These are phyloP conservation scores for Scleropages formosus DNA, from an alignment of 2,797 vertebrate species.

Conservation along the genomic window DNA sequence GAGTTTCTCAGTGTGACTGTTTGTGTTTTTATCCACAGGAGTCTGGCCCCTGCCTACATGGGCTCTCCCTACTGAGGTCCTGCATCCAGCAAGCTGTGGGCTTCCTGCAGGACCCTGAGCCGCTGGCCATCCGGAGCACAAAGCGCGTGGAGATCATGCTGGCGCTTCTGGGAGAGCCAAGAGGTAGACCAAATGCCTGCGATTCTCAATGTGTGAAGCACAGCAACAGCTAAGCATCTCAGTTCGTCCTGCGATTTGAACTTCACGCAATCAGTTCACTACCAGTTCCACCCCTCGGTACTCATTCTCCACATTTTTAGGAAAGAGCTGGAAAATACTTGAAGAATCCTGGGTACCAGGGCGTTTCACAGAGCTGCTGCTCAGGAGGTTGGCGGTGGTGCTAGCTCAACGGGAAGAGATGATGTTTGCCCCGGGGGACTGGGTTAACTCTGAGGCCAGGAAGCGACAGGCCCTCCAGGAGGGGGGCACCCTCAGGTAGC, in stretches of 20 bases:
- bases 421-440: conserved; percentile 52
- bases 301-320: background rate
- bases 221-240: too few relatives aligned
- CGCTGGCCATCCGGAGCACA: conserved; percentile 52
- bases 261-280: too few relatives aligned
- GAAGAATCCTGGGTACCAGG: conserved; percentile 42
- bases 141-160: conserved; percentile 60
- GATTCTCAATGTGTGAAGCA: background rate
- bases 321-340: background rate
- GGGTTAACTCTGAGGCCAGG: conserved; percentile 62
- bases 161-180: conserved; percentile 48
- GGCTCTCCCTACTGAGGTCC: conserved; percentile 59
- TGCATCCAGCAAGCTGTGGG: conserved; percentile 70
- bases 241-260: too few relatives aligned
- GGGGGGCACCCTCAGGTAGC: conserved; percentile 70
- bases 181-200: conserved; percentile 44
- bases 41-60: conserved; percentile 51
- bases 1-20: background rate
- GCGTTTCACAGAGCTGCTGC: conserved; percentile 58
- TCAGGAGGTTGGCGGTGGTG: conserved; percentile 52
- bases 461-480: conserved; percentile 68
- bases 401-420: conserved; percentile 54
- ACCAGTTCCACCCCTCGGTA: too few relatives aligned
- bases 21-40: conserved; percentile 40
- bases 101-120: conserved; percentile 57